Percentiles rank a stretch among this genome's conserved stretches.
Evolutionary conservation across 2,113 vertebrate species (phyloP).

Genomic region (Fregata magnificens): DNA sequence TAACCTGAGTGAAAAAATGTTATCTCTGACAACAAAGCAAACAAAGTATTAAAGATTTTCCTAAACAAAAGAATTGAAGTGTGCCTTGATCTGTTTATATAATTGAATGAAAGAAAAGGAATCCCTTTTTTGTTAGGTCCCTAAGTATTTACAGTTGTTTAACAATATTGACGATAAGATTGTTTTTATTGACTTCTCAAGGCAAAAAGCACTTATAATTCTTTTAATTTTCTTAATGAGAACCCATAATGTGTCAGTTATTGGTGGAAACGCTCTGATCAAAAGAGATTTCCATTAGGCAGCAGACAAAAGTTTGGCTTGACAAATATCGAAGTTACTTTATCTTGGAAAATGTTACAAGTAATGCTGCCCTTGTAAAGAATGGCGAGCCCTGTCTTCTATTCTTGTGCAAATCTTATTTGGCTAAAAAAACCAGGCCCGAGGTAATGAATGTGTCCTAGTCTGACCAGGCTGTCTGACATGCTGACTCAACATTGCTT

Average conservation of each 20-base stretch:
- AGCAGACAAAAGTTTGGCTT: neutral
- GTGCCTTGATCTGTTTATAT: neutral
- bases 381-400: neutral
- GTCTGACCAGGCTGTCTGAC: neutral
- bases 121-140: neutral
- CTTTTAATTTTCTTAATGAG: neutral
- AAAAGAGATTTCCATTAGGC: neutral
- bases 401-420: neutral
- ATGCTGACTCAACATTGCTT: neutral
- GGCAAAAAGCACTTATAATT: neutral
- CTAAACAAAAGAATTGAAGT: neutral
- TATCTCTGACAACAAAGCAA: conserved; percentile 9
- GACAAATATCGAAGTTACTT: neutral
- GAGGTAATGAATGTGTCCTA: neutral
- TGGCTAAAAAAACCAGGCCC: neutral
- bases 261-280: neutral
- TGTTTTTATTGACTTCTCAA: conserved; percentile 2
- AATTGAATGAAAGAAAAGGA: neutral
- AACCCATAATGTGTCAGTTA: neutral
- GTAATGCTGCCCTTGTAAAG: neutral
- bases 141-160: neutral
- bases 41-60: neutral
- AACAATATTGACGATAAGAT: neutral
- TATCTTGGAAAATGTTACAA: neutral
- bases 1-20: neutral